Percentiles rank a stretch among this genome's conserved stretches.
Evolutionary conservation across 2,797 vertebrate genomes (phyloP).

Genomic region (Lagorchestes hirsutus): DNA sequence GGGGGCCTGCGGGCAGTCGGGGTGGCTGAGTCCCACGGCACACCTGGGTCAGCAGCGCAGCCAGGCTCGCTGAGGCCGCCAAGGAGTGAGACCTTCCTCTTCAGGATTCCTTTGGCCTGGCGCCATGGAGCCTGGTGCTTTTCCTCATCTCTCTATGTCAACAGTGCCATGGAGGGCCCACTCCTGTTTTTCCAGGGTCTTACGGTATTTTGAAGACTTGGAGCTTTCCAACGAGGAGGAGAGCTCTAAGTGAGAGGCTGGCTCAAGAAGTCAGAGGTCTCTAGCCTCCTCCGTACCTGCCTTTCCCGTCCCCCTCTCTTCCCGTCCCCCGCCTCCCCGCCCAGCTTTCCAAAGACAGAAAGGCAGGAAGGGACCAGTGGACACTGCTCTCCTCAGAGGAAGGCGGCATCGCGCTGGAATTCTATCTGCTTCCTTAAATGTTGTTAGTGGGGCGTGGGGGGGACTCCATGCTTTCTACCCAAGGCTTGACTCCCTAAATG

Average conservation of each 20-base stretch:
- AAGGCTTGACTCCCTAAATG: neutral
- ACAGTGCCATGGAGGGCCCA: no score
- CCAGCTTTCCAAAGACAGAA: neutral
- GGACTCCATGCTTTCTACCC: neutral
- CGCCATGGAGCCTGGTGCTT: rapidly evolving
- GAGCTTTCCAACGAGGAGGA: neutral
- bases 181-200: neutral
- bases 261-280: no score
- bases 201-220: neutral
- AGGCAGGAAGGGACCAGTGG: neutral
- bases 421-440: neutral
- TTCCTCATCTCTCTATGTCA: neutral
- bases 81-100: neutral
- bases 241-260: no score
- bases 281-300: no score
- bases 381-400: neutral
- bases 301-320: no score
- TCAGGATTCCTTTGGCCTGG: neutral
- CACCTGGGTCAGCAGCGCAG: no score
- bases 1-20: rapidly evolving
- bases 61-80: neutral
- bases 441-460: no score
- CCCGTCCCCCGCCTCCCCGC: no score
- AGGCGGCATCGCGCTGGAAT: neutral
- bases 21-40: no score